Conservation (phyloP, 2,888 invertebrate species). For the Chironomus riparius region DNA sequence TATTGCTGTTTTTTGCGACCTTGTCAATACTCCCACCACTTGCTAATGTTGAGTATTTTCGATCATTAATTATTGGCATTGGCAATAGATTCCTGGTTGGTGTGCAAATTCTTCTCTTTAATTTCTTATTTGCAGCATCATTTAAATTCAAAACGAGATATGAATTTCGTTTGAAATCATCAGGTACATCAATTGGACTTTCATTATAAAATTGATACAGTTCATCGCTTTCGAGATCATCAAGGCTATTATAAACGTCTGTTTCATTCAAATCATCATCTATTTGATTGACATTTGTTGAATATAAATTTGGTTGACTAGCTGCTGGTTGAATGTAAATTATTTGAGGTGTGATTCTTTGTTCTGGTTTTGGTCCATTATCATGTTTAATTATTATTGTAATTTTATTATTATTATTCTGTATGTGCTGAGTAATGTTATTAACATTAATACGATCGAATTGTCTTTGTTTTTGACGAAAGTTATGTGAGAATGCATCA, state of each 20-base stretch:
- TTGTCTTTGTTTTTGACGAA: background rate
- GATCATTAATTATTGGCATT: background rate
- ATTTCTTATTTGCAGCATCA: background rate
- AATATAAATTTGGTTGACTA: conserved; percentile 17
- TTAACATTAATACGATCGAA: background rate
- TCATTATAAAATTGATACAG: conserved; percentile 28
- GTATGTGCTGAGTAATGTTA: conserved; percentile 12
- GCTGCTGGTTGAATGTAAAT: conserved; percentile 22
- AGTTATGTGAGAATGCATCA: background rate
- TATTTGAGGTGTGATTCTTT: conserved; percentile 1
- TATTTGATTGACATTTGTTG: background rate
- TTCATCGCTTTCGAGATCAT: conserved; percentile 23
- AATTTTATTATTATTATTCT: conserved; percentile 20
- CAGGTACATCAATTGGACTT: conserved; percentile 29
- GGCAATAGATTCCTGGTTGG: conserved; percentile 7
- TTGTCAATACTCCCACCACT: too few species aligned
- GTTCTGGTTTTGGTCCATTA: background rate
- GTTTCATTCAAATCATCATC: background rate
- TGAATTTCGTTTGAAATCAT: conserved; percentile 28
- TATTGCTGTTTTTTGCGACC: background rate
- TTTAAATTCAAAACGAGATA: conserved; percentile 15
- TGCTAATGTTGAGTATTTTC: background rate
- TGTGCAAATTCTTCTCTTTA: conserved; percentile 16
- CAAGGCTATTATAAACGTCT: conserved; percentile 15
- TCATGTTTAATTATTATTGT: conserved; percentile 20